Base-by-base conservation (phyloP, 1,140 invertebrate species). In the Ganaspis sp. region DNA sequence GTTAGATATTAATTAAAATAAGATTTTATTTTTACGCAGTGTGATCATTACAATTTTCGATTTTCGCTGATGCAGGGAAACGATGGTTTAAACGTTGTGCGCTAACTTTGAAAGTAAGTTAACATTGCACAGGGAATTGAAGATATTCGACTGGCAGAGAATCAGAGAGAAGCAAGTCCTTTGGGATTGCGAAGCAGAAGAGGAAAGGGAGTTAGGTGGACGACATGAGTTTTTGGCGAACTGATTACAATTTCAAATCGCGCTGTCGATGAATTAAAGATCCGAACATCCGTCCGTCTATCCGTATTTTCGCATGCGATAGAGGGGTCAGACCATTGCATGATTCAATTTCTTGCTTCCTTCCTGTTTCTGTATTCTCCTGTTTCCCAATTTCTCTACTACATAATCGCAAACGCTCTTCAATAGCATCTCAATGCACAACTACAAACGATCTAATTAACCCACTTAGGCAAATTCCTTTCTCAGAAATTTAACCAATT, bases 271-370 rank as follows among this genome's bases (percentile, higher is more conserved):
- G 58, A 64, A 64, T 64, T 64, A 64, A 64, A 64, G 58, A 64
- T 64, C 11, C 26, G 2, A 26, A 29, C 58, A 29, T 64, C 26
- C 23, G 26, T 64, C 58, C 15, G 58, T 64, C 58, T 64, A 58
- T 58, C 21, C 54, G 23, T 64, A 29, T 64, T 64, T 64, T 64
- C 58, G 26, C 58, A 64, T 64, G 29, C 23, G 26, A 64, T 23
- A 64, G 58, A 64, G 58, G 53, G 58, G 58, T 64, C 58, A 64
- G 23, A 29, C 58, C 58, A 29, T 17, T 64, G 26, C 58, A 26
- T 64, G 58, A 64, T 64, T 64, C 58, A 29, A 64, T 64, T 64
- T 64, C 23, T 64, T 64, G 58, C 58, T 64, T 64, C 58, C 58
- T 64, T 64, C 58, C 54, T 29, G 58, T 64, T 29, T 64, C 58